These are phyloP conservation scores for Onychomys leucogaster DNA, from an alignment of 2,797 vertebrate genomes.

Conservation along the genomic window DNA sequence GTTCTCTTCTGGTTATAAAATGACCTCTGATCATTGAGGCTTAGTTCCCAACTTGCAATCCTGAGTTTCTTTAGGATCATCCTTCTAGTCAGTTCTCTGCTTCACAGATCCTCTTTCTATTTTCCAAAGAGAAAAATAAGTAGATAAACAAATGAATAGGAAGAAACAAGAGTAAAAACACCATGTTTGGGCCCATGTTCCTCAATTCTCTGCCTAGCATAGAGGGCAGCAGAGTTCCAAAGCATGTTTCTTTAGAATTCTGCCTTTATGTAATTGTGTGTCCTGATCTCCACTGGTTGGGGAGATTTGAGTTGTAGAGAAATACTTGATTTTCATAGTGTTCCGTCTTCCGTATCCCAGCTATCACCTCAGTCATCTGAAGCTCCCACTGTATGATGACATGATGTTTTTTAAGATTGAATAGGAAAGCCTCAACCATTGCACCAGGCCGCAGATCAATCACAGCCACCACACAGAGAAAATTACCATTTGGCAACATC, in stretches of 20 bases:
- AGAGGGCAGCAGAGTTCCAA: not conserved
- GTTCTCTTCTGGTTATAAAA: constrained; percentile 18
- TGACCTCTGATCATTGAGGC: not conserved
- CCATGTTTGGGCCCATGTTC: not conserved
- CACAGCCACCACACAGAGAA: constrained; percentile 71
- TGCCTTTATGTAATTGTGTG: not conserved
- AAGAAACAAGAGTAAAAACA: not conserved
- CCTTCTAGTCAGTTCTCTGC: not conserved
- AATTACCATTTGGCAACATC: constrained; percentile 68
- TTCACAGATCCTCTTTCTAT: constrained; percentile 21
- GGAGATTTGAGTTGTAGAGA: constrained; percentile 36
- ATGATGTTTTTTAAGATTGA: constrained; percentile 78
- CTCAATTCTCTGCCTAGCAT: not conserved
- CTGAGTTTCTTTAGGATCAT: constrained; percentile 32
- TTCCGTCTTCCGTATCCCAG: constrained; percentile 6
- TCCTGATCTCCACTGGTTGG: not conserved
- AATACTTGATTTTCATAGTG: not conserved
- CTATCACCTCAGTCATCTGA: not conserved
- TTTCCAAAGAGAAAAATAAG: not conserved
- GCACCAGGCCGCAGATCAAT: constrained; percentile 81
- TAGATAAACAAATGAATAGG: not conserved
- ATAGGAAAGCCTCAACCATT: constrained; percentile 79
- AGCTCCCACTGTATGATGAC: constrained; percentile 48
- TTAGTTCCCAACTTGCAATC: constrained; percentile 41
- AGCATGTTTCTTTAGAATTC: not conserved